Conservation (phyloP, 1,140 invertebrate species). For the Panagrolaimus sp. region DNA sequence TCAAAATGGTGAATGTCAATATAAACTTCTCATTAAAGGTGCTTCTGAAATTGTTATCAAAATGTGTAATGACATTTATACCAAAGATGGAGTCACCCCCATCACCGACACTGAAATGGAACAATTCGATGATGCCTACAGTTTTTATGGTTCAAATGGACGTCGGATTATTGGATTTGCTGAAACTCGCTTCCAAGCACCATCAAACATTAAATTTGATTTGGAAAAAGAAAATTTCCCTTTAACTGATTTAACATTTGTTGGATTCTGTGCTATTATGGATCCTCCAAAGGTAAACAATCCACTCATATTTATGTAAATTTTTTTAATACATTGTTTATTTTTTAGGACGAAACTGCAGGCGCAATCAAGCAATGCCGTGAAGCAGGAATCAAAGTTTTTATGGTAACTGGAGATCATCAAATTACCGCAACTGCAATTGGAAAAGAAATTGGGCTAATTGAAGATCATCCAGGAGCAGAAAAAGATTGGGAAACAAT, state of each 20-base stretch:
- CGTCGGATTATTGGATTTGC: constrained; percentile 62
- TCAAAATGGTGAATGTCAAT: constrained; percentile 66
- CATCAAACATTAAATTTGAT: constrained; percentile 64
- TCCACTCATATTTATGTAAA: no score
- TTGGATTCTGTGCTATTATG: constrained; percentile 73
- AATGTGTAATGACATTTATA: constrained; percentile 68
- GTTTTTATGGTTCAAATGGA: constrained; percentile 39
- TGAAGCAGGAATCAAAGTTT: constrained; percentile 70
- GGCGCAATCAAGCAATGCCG: constrained; percentile 71
- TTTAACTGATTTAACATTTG: constrained; percentile 68
- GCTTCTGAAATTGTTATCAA: constrained; percentile 95
- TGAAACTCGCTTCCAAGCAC: constrained; percentile 62
- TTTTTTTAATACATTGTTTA: no score
- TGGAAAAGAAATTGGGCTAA: constrained; percentile 47
- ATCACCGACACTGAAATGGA: neutral
- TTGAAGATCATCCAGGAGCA: constrained; percentile 42
- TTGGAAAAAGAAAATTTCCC: constrained; percentile 72
- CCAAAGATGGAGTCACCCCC: constrained; percentile 16
- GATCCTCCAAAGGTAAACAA: constrained; percentile 76
- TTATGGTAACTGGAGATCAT: constrained; percentile 72
- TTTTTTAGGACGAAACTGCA: no score
- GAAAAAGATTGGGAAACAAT: no score
- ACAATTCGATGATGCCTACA: no score
- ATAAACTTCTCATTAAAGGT: constrained; percentile 97
- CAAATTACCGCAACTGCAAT: constrained; percentile 70